phyloP scores from a whole-genome alignment of 2,888 invertebrate genomes.

The Bellardia bayeri region DNA sequence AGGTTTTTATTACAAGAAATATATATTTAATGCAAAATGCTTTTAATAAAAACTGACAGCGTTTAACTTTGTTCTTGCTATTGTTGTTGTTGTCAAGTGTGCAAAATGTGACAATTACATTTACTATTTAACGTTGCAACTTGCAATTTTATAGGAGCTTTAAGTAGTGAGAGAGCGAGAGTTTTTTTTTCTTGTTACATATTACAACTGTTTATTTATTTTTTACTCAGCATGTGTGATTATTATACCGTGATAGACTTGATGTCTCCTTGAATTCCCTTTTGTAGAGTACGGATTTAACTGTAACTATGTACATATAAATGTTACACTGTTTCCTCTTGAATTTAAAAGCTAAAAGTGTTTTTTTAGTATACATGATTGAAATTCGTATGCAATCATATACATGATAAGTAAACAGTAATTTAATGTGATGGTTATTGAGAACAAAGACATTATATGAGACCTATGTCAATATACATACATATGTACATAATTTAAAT shows the following conservation, averaged over 20 bases:
- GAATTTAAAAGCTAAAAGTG: too few relatives aligned
- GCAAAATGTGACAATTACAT: slow-evolving; percentile 35
- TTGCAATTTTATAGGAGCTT: slow-evolving; percentile 19
- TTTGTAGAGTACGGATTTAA: slow-evolving; percentile 35
- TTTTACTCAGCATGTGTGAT: slow-evolving; percentile 29
- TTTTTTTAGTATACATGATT: too few relatives aligned
- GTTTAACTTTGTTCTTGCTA: slow-evolving; percentile 2
- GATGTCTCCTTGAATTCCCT: slow-evolving; percentile 66
- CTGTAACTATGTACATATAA: slow-evolving; percentile 10
- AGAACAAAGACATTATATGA: too few relatives aligned
- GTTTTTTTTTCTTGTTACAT: background rate
- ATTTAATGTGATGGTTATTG: too few relatives aligned
- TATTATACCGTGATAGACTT: slow-evolving; percentile 48
- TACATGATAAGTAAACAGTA: too few relatives aligned
- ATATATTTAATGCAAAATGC: slow-evolving; percentile 14
- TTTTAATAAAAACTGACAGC: slow-evolving; percentile 42
- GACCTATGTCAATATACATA: too few relatives aligned
- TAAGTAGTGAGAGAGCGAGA: background rate
- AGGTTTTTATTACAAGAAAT: slow-evolving; percentile 52
- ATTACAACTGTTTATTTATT: slow-evolving; percentile 23
- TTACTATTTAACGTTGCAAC: slow-evolving; percentile 16
- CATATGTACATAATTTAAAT: too few relatives aligned
- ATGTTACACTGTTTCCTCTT: slow-evolving; percentile 27
- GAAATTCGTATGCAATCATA: too few relatives aligned
- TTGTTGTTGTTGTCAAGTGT: slow-evolving; percentile 38